Base-by-base conservation (phyloP, 2,888 invertebrate species). In the Drosophila greeni region DNA sequence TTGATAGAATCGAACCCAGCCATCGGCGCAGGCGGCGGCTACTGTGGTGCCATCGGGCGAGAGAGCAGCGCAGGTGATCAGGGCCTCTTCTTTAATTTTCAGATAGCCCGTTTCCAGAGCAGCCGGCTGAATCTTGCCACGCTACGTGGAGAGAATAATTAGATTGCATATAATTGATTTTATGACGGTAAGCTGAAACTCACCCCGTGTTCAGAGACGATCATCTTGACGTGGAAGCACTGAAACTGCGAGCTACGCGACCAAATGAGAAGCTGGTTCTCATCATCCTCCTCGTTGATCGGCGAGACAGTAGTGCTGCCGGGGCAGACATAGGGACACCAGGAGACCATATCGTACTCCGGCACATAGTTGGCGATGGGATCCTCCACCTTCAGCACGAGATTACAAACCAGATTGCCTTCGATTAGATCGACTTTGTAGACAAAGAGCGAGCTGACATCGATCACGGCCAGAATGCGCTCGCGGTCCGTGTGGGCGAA, bases 1-100 rank as follows among this genome's bases (percentile, higher is more conserved):
- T 91, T 97, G 96, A 89, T 95, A 97, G 90, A 98, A 98, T 88
- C 96, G 95, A 49, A 98, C 95, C 84, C 93, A 92, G 52, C 98
- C 98, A 89, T 97, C 97, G 1, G 92, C 90, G 83, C 95, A 94
- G 31, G 96, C 97, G 37, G 97, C 95, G 43, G 97, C 97, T 60
- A 98, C 91, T 11, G 97, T 97, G 18, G 96, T 95, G 26, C 97
- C 98, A 90, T 98, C 98, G 0, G 97, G 97, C 43, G 97, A 96
- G 88, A 98, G 95, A 34, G 95, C 93, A 12, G 96, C 96, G 90
- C 96, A 95, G 16, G 95, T 92, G 51, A 97, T 93, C 82, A 92
- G 90, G 0, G 90, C 88, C 81, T 93, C 92, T 62, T 92, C 91
- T 6, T 75, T 74, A 47, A 86, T 86, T 61, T 83, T 87, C 3